Conservation (phyloP, 2,797 vertebrate species). For the Chrysolophus pictus region DNA sequence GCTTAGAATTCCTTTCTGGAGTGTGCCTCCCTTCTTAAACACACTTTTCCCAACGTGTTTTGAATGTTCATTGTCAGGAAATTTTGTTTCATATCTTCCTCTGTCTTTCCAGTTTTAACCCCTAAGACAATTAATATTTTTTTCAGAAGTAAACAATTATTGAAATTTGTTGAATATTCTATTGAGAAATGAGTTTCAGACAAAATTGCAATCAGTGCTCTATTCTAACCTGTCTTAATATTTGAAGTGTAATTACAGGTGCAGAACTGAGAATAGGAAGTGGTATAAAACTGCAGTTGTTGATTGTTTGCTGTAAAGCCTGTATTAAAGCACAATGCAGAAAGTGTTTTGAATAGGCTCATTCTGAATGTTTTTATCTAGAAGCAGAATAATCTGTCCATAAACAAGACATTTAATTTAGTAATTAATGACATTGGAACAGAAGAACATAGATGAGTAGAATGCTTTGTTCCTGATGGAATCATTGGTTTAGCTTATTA, state of each 20-base stretch:
- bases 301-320: background rate
- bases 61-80: background rate
- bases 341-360: conserved; percentile 42
- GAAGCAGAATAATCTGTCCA: conserved; percentile 26
- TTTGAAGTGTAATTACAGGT: background rate
- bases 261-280: background rate
- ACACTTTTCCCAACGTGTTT: background rate
- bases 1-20: background rate
- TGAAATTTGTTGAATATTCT: background rate
- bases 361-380: conserved; percentile 19
- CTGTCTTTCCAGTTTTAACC: background rate
- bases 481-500: background rate
- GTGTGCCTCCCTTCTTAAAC: background rate
- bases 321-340: background rate
- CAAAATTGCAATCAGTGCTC: background rate
- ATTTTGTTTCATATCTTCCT: background rate
- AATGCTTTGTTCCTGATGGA: background rate
- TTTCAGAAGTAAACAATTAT: background rate
- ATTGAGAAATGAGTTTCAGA: background rate
- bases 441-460: background rate
- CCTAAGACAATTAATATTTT: background rate
- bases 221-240: background rate
- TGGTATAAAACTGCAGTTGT: background rate
- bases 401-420: conserved; percentile 1
- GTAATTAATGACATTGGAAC: background rate